Evolutionary conservation across 2,888 invertebrate species (phyloP), one percentile per base, ranked within the genome.

Genomic region (Drosophila formosana): DNA sequence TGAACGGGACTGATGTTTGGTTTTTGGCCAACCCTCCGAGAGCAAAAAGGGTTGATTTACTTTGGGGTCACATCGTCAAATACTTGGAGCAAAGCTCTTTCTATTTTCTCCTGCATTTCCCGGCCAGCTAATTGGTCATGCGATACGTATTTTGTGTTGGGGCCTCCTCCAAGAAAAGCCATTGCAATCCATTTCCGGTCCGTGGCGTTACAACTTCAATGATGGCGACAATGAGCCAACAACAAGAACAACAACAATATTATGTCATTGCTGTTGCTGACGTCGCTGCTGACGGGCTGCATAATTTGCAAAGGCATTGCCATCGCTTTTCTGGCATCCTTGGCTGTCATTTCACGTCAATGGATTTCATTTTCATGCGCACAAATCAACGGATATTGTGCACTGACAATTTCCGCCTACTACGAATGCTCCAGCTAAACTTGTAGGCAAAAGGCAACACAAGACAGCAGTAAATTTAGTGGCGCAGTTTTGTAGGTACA

Each of bases 381-480:
- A 75, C 81, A 87, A 89, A 82, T 78, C 84, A 80, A 74, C 88
- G 88, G 89, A 88, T 88, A 88, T 88, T 89, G 89, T 78, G 73
- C 84, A 80, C 69, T 74, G 87, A 89, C 86, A 89, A 89, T 89
- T 89, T 88, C 88, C 87, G 80, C 67, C 73, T 32, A 52, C 65
- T 13, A 63, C 50, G 56, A 75, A 60, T 61, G 66, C 56, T 55
- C 45, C 63, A 69, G 58, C 53, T 67, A 34, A 45, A 34, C 18
- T 18, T 18, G 18, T 18, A 18, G 18, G 18, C 18, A 18, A 18
- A 18, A 18, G 2, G 18, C 18, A 18, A 18, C 18, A 18, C 45
- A 45, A 45, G 55, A 55, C 55, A 55, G 28, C 30, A 18, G 13
- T 28, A 11, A 18, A 25, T 18, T 18, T 34, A 5, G 28, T 18